These are phyloP conservation scores for Sepioteuthis lessoniana DNA, from an alignment of 2,888 invertebrate species.

Conservation along the genomic window DNA sequence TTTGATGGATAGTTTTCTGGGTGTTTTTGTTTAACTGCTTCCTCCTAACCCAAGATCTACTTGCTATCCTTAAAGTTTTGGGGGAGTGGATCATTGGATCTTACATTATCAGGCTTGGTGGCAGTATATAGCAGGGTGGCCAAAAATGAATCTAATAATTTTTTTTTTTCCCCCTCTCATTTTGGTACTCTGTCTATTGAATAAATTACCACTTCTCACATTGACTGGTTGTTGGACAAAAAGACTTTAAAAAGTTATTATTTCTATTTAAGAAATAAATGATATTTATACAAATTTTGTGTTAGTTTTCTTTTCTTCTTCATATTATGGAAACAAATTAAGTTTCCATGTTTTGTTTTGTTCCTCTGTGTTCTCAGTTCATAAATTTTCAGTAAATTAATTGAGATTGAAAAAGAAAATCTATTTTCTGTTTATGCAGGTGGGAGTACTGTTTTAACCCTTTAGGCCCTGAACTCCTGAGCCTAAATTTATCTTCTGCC, in stretches of 20 bases:
- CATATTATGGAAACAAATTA: no score
- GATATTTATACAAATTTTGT: not conserved
- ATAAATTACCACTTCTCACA: conserved; percentile 25
- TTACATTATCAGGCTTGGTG: conserved; percentile 18
- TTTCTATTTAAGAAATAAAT: conserved; percentile 33
- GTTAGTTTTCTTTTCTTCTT: not conserved
- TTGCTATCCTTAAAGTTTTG: not conserved
- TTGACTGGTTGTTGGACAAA: conserved; percentile 25
- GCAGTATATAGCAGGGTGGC: not conserved
- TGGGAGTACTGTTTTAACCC: no score
- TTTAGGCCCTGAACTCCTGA: no score
- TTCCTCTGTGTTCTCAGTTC: no score
- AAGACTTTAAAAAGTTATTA: conserved; percentile 24
- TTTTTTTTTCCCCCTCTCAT: not conserved
- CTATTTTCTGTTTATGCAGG: no score
- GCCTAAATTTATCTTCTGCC: no score
- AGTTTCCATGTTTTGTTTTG: no score
- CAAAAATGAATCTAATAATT: not conserved
- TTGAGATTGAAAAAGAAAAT: no score
- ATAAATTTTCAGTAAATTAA: no score
- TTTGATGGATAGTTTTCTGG: conserved; percentile 25
- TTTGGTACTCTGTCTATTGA: not conserved
- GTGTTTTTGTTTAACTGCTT: conserved; percentile 1
- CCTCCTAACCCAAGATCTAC: not conserved
- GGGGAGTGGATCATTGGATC: not conserved